Conservation (phyloP, 30 jellyfish, hydroid and myxozoan species). For the Aurelia aurita complex sp. Pacific region DNA sequence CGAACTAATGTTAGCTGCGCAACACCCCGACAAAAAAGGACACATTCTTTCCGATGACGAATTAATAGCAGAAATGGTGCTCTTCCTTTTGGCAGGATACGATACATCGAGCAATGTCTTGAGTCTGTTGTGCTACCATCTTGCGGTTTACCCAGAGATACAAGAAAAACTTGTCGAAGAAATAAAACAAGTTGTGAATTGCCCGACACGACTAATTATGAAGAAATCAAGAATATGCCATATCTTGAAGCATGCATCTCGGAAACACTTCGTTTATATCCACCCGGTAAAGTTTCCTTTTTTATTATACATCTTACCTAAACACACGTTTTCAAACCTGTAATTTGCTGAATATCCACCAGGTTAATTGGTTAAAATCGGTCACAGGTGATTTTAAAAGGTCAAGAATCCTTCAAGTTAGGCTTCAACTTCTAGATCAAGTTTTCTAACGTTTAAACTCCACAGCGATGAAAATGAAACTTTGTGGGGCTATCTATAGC, state of each 20-base stretch:
- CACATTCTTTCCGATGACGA: slow-evolving; percentile 61
- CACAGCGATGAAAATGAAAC: too few species aligned
- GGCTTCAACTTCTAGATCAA: too few species aligned
- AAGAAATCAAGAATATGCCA: slow-evolving; percentile 49
- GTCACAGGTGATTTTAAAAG: too few species aligned
- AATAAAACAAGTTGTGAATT: slow-evolving; percentile 37
- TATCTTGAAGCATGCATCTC: slow-evolving; percentile 73
- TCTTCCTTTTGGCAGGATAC: slow-evolving; percentile 69
- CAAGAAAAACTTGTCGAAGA: slow-evolving; percentile 64
- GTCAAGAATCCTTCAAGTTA: too few species aligned
- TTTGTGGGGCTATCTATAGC: too few species aligned
- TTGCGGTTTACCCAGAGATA: slow-evolving; percentile 63
- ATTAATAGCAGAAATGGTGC: slow-evolving; percentile 56
- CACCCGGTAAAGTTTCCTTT: slow-evolving; percentile 36
- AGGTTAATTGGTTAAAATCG: too few species aligned
- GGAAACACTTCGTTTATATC: slow-evolving; percentile 68
- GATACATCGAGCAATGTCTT: slow-evolving; percentile 65
- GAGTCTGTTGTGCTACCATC: slow-evolving; percentile 36
- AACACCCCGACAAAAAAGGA: slow-evolving; percentile 63
- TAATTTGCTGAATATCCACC: too few species aligned
- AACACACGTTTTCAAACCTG: too few species aligned
- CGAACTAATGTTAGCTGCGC: slow-evolving; percentile 61
- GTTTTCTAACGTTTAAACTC: too few species aligned
- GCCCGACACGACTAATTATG: slow-evolving; percentile 38
- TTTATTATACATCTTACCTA: too few species aligned